A percentile compares a stretch with the other conserved stretches of the same genome.
phyloP scores from a whole-genome alignment of 2,113 vertebrate genomes.

The Corythornis cristatus region DNA sequence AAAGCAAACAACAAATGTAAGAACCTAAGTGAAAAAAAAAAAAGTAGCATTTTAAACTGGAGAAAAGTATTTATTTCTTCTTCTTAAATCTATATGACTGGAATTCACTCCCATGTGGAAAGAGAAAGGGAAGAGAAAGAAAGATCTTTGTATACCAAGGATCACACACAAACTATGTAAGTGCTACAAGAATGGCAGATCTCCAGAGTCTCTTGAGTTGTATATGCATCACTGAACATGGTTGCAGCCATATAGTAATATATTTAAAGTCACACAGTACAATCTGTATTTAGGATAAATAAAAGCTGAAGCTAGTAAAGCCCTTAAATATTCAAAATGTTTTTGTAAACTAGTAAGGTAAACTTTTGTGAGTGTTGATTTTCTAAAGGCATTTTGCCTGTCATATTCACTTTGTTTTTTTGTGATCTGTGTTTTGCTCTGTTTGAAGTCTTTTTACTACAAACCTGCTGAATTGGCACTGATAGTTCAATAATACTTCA shows the following conservation, averaged over 20 bases:
- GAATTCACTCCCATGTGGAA: neutral
- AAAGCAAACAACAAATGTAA: neutral
- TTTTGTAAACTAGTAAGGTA: neutral
- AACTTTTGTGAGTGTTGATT: neutral
- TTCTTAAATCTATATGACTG: neutral
- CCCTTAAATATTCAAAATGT: neutral
- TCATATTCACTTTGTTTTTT: neutral
- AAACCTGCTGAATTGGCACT: neutral
- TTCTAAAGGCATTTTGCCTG: neutral
- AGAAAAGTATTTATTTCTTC: neutral
- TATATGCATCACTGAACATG: neutral
- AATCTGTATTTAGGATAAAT: neutral
- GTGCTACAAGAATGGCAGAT: neutral
- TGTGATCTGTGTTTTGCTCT: neutral
- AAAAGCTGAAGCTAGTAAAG: neutral
- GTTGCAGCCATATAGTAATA: neutral
- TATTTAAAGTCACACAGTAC: neutral
- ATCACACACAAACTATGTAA: neutral
- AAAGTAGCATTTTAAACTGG: neutral
- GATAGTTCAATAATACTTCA: neutral
- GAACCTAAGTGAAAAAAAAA: neutral
- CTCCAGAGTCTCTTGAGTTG: neutral
- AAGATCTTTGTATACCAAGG: neutral
- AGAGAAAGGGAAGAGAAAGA: neutral
- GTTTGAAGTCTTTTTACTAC: neutral